Conservation (phyloP, 2,113 vertebrate genomes). For the Cervus canadensis region DNA sequence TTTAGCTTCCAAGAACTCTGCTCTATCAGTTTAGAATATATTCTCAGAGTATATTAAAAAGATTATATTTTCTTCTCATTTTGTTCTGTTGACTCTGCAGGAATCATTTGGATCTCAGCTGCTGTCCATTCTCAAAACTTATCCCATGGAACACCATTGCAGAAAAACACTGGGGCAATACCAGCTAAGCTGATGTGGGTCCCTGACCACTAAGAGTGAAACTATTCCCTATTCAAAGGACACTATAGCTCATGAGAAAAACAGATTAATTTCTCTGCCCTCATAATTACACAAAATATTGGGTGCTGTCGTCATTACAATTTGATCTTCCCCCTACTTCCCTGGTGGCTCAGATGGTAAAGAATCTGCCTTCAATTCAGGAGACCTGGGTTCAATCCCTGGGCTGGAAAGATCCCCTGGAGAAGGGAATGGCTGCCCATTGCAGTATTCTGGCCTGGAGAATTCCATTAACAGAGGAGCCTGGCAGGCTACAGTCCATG, state of each 20-base stretch:
- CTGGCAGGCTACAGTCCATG: not conserved
- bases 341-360: not conserved
- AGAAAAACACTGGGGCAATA: not conserved
- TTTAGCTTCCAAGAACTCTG: not conserved
- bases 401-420: not conserved
- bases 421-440: not conserved
- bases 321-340: not conserved
- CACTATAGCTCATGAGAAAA: not conserved
- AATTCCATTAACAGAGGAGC: not conserved
- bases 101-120: not conserved
- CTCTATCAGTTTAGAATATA: not conserved
- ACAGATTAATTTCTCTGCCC: not conserved
- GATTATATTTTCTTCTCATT: not conserved
- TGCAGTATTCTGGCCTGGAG: not conserved
- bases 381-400: not conserved
- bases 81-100: not conserved
- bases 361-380: not conserved
- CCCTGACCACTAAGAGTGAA: not conserved
- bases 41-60: not conserved
- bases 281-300: not conserved
- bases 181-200: not conserved
- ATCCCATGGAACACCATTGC: not conserved
- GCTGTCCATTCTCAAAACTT: not conserved
- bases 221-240: not conserved
- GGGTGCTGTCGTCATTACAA: not conserved